These are phyloP conservation scores for Andrena haemorrhoa DNA, from an alignment of 2,888 invertebrate species.

Conservation along the genomic window DNA sequence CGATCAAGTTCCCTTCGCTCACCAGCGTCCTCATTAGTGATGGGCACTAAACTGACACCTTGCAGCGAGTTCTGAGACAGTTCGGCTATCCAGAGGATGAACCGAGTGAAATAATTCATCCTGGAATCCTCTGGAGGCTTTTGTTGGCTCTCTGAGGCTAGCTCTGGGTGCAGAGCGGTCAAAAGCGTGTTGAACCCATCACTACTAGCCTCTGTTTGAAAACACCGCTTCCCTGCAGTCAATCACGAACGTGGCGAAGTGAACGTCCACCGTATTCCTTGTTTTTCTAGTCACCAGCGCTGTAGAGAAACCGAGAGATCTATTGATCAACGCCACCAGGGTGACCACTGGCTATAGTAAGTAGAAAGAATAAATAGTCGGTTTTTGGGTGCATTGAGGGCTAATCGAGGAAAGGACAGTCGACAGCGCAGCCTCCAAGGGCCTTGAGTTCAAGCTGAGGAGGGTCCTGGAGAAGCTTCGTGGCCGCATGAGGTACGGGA, in stretches of 20 bases:
- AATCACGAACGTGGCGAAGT: not conserved
- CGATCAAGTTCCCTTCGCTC: not conserved
- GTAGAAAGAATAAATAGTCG: constrained; percentile 56
- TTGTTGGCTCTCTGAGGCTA: too few relatives aligned
- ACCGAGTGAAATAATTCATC: not conserved
- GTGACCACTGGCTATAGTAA: constrained; percentile 81
- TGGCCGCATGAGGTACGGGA: constrained; percentile 78
- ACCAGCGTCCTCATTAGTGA: not conserved
- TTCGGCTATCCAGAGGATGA: not conserved
- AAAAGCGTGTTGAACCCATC: not conserved
- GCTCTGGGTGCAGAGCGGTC: not conserved
- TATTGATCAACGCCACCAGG: constrained; percentile 80
- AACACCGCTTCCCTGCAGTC: constrained; percentile 15
- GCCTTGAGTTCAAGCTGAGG: constrained; percentile 80
- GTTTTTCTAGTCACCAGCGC: constrained; percentile 76
- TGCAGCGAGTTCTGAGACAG: not conserved
- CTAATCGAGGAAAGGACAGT: constrained; percentile 75
- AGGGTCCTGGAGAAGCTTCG: constrained; percentile 80
- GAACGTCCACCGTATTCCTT: not conserved
- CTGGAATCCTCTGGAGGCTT: not conserved
- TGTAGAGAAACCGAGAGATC: constrained; percentile 78
- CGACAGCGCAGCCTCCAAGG: constrained; percentile 81
- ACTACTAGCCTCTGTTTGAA: not conserved
- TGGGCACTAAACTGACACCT: not conserved
- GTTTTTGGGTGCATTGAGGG: not conserved